These are phyloP conservation scores for Hypsibius dujardini DNA, from an alignment of 1,140 invertebrate genomes.

Conservation along the genomic window DNA sequence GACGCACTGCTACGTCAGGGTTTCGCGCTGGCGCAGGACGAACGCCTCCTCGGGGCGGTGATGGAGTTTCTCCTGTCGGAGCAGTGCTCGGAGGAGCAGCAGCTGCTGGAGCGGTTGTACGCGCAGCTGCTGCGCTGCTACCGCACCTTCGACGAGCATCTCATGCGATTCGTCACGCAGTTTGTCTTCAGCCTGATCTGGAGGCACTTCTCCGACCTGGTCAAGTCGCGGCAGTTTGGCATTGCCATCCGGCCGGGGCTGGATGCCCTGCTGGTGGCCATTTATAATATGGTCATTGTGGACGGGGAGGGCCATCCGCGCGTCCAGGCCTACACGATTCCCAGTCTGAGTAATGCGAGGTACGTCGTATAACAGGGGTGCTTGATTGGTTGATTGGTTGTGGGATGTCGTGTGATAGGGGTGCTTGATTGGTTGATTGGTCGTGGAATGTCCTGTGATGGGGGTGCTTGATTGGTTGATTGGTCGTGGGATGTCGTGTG, in stretches of 20 bases:
- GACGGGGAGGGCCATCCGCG: background rate
- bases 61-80: constrained; percentile 13
- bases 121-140: constrained; percentile 4
- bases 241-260: constrained; percentile 2
- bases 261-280: background rate
- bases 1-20: background rate
- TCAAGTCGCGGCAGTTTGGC: constrained; percentile 14
- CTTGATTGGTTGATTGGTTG: too few relatives aligned
- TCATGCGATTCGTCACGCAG: constrained; percentile 1
- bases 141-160: constrained; percentile 4
- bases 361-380: too few relatives aligned
- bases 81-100: background rate
- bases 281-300: constrained; percentile 3
- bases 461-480: too few relatives aligned
- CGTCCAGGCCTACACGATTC: background rate
- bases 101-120: constrained; percentile 6
- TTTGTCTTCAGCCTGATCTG: constrained; percentile 5
- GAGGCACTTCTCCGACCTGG: background rate
- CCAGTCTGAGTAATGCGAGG: background rate
- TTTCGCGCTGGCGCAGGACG: background rate
- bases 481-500: too few relatives aligned
- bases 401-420: too few relatives aligned
- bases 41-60: background rate
- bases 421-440: too few relatives aligned
- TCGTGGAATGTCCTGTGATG: too few relatives aligned